Evolutionary conservation across 1,140 invertebrate species (phyloP), one percentile per base, ranked within the genome.

Genomic region (Macrosteles quadrilineatus): DNA sequence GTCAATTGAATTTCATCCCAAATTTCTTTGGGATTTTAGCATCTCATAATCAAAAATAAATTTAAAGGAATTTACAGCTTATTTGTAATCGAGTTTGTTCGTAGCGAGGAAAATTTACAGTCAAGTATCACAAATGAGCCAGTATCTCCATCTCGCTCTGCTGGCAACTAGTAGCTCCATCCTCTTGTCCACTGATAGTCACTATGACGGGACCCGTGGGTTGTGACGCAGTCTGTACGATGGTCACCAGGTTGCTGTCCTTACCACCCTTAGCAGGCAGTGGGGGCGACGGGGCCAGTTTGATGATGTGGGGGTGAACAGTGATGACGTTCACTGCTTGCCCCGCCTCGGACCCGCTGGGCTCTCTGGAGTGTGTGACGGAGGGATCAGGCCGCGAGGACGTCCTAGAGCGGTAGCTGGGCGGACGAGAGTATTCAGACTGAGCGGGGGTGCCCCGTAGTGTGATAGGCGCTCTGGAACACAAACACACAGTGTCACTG

Each of bases 211-310:
- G 72, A 17, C 77, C 75, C 11, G 72, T 64, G 4, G 81, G 81
- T 36, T 83, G 81, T 50, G 85, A 83, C 66, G 84, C 85, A 0
- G 86, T 88, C 74, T 87, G 86, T 2, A 88, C 86, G 75, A 88
- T 88, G 30, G 86, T 84, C 31, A 88, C 86, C 50, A 85, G 80
- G 76, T 87, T 86, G 29, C 81, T 81, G 73, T 87, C 85, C 72
- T 85, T 84, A 29, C 73, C 73, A 11, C 63, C 67, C n/a, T 66
- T 31, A 47, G 32, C 45, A 30, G 57, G 66, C 59, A 55, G 30
- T n/a, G 53, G 47, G 9, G 43, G 27, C 25, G 32, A 50, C 19
- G 71, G 55, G 27, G 57, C 75, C 82, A 82, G 29, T 53, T 71
- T 55, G 78, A 77, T 63, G 70, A 77, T 30, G 76, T 75, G 29